A percentile compares a stretch with the other conserved stretches of the same genome.
Evolutionary conservation across 2,797 vertebrate species (phyloP).

Genomic region (Ceryle rudis): DNA sequence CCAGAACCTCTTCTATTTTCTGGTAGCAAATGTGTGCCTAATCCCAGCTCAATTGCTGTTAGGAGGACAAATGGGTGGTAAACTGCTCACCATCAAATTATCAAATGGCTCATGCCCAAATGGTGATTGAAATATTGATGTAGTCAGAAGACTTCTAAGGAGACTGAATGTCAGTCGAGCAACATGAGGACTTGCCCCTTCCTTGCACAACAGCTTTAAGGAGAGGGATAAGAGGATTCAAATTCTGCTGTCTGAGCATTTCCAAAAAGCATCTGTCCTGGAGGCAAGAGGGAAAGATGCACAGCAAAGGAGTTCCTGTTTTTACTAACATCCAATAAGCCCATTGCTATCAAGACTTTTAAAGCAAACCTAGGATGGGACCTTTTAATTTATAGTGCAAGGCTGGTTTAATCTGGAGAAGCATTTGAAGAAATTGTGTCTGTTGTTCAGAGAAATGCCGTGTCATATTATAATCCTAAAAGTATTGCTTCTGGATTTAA

Average conservation of each 20-base stretch:
- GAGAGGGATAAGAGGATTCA: neutral
- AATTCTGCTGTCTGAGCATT: neutral
- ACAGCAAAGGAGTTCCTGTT: neutral
- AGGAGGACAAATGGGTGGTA: neutral
- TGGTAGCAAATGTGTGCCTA: neutral
- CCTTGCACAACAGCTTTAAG: neutral
- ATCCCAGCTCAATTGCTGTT: neutral
- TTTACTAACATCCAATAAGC: neutral
- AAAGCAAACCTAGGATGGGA: neutral
- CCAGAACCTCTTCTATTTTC: neutral
- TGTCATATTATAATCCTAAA: neutral
- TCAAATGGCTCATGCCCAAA: neutral
- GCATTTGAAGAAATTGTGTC: neutral
- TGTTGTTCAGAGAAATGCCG: neutral
- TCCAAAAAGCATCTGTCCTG: neutral
- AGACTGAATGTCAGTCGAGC: neutral
- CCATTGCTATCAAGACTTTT: neutral
- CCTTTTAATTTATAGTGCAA: neutral
- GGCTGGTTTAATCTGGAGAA: neutral
- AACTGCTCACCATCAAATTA: neutral
- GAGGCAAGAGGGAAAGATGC: neutral
- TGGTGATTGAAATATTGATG: constrained; percentile 23
- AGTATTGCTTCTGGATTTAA: neutral
- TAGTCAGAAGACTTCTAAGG: neutral
- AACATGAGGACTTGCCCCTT: neutral